These are phyloP conservation scores for Agapornis roseicollis DNA, from an alignment of 2,113 vertebrate genomes.

Conservation along the genomic window DNA sequence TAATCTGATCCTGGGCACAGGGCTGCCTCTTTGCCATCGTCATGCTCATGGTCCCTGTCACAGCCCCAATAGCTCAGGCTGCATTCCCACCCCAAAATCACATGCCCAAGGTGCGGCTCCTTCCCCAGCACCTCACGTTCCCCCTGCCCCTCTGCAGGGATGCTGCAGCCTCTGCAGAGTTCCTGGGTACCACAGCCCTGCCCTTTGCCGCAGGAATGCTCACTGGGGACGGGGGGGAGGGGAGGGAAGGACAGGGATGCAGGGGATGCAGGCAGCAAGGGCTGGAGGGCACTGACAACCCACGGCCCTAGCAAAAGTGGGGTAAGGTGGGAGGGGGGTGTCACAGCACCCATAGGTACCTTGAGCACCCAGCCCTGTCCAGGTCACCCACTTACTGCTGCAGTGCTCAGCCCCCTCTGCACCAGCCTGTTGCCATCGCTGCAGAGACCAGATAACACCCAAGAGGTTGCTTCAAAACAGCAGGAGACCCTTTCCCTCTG, in stretches of 20 bases:
- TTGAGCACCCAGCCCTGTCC: not conserved
- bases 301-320: rapidly evolving
- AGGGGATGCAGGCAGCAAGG: not conserved
- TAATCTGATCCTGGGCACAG: not conserved
- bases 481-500: not conserved
- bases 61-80: not conserved
- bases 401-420: not conserved
- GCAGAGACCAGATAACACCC: not conserved
- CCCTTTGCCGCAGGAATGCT: slow-evolving; percentile 4
- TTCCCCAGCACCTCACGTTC: not conserved
- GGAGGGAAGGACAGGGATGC: not conserved
- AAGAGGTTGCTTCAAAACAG: not conserved
- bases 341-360: not conserved
- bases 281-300: not conserved
- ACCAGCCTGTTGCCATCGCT: not conserved
- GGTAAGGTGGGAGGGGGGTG: not conserved
- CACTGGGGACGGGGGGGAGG: not conserved
- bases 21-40: not conserved
- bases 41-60: not conserved
- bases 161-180: slow-evolving; percentile 37
- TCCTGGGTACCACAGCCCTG: not conserved
- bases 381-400: not conserved
- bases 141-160: no score
- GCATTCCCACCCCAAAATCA: not conserved
- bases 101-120: not conserved